Percentiles rank a stretch among this genome's conserved stretches.
These are phyloP conservation scores for Esox masquinongy DNA, from an alignment of 2,797 vertebrate genomes.

Conservation along the genomic window DNA sequence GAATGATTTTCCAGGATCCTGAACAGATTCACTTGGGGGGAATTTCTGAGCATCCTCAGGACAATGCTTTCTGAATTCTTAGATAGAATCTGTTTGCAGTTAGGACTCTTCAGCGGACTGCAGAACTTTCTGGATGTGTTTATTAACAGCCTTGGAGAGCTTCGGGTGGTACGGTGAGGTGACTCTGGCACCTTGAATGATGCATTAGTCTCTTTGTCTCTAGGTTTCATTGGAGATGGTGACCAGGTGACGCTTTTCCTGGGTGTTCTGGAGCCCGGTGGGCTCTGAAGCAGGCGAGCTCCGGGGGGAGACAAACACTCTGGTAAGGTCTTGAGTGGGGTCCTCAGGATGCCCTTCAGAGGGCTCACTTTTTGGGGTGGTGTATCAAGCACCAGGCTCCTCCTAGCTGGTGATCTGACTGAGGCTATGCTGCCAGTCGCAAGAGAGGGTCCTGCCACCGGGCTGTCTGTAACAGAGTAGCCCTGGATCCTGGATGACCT, in stretches of 20 bases:
- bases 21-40: constrained; percentile 25
- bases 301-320: constrained; percentile 30
- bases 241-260: constrained; percentile 75
- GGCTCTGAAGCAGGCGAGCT: constrained; percentile 48
- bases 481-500: constrained; percentile 27
- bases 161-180: constrained; percentile 35
- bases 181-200: constrained; percentile 70
- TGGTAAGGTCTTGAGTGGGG: constrained; percentile 60
- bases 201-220: constrained; percentile 14
- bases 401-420: constrained; percentile 56
- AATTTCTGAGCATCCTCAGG: constrained; percentile 1
- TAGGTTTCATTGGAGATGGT: constrained; percentile 63
- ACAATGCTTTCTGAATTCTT: constrained; percentile 64
- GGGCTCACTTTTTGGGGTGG: constrained; percentile 62
- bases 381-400: constrained; percentile 42
- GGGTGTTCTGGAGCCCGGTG: constrained; percentile 58
- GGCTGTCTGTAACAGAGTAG: constrained; percentile 47
- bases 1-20: constrained; percentile 20
- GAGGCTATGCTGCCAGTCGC: constrained; percentile 36
- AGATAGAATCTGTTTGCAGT: constrained; percentile 49
- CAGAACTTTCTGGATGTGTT: constrained; percentile 45
- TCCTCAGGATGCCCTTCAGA: constrained; percentile 73
- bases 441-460: constrained; percentile 33
- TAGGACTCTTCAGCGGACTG: constrained; percentile 45
- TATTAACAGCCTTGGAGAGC: constrained; percentile 53